Evolutionary conservation across 2,888 invertebrate species (phyloP), one percentile per base, ranked within the genome.

Genomic region (Phorcus lineatus): DNA sequence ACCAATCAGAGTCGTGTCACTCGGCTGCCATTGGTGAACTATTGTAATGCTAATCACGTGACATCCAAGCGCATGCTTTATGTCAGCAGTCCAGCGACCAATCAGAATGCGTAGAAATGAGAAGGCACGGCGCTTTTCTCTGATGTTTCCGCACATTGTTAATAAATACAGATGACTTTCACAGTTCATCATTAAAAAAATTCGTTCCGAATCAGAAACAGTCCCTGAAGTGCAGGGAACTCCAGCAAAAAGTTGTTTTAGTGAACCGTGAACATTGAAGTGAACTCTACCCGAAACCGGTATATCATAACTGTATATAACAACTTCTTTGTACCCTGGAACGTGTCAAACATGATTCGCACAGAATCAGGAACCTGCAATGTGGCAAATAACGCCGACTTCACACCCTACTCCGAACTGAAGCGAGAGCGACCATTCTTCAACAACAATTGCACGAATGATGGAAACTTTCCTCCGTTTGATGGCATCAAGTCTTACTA

Each of bases 51-150:
- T 40, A 70, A 36, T 70, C 70, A 70, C 70, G 36, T 36, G 40
- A 31, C 36, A 36, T 70, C 70, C 70, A 70, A 70, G 70, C 70
- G 70, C 70, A 13, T 70, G 70, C 40, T 17, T 40, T 31, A n/a
- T 36, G 70, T 70, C 70, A 70, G 4, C 31, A 19, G 13, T 24
- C 4, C 28, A 36, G 16, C 70, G 70, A 70, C 70, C 70, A 70
- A 70, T 70, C 70, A 40, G 70, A 70, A 4, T 9, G 17, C 70
- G 31, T 31, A 16, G 40, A 19, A 3, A n/a, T 7, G 17, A 9
- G 40, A 6, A 70, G 70, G 70, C 40, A n/a, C 36, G 40, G 16
- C 70, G 70, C 70, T 70, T 70, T 40, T 70, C 70, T 36, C 19
- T 40, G 70, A 36, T 70, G 19, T 70, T 19, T 36, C 40, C 13